phyloP scores from a whole-genome alignment of 2,888 invertebrate genomes.

The Parasteatoda lunata region DNA sequence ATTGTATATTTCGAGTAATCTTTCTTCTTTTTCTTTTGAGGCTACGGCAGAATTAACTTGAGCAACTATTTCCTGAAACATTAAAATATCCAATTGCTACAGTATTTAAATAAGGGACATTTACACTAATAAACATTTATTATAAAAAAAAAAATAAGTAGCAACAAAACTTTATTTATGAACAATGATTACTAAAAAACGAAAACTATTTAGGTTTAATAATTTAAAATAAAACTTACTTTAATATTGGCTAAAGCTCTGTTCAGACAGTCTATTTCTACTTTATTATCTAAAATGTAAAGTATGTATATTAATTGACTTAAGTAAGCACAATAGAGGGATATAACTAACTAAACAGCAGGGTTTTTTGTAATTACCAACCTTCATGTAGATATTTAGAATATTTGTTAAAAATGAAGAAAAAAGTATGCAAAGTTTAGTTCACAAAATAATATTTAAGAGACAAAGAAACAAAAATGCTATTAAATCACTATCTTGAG shows the following conservation, averaged over 20 bases:
- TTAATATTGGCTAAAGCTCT: conserved; percentile 51
- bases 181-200: not conserved
- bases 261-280: conserved; percentile 37
- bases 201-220: not conserved
- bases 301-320: not conserved
- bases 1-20: conserved; percentile 93
- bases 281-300: conserved; percentile 55
- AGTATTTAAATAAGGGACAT: not conserved
- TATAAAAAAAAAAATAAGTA: not conserved
- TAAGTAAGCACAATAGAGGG: too few species aligned
- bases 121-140: not conserved
- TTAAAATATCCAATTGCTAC: not conserved
- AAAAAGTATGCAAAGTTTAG: too few species aligned
- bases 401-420: too few species aligned
- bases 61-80: conserved; percentile 84
- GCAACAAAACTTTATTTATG: not conserved
- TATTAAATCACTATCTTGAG: too few species aligned
- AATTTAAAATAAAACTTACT: conserved; percentile 20
- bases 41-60: conserved; percentile 95
- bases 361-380: too few species aligned
- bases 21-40: conserved; percentile 89
- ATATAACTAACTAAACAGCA: too few species aligned
- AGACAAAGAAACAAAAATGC: too few species aligned
- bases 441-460: too few species aligned
- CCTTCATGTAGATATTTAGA: too few species aligned